Base-by-base conservation (phyloP, 1,140 invertebrate species). In the Eueides isabella region DNA sequence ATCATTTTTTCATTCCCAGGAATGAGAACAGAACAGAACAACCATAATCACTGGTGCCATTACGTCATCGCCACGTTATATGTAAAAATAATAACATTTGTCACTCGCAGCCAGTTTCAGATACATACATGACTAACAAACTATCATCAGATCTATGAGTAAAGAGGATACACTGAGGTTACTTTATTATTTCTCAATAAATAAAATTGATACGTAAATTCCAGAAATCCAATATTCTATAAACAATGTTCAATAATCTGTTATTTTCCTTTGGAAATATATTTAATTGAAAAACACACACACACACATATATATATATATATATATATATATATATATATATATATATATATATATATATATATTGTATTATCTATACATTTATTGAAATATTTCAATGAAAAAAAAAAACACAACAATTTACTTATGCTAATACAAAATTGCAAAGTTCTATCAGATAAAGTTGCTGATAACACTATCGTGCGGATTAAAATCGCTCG, bases 401-500 rank as follows among this genome's bases (percentile, higher is more conserved):
- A 12, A 55, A 19, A 19, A 23, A 23, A 23, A 55, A 23, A 2
- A 55, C 11, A 63, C 7, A 14, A 63, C 61, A 63, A 29, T 63
- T 23, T 63, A 12, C 30, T 30, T 63, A 63, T 63, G 61, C 7
- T 63, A 30, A 30, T 63, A 63, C 61, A 63, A 31, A 63, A 63
- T 63, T 31, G 26, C 28, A 29, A 63, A 29, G 29, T 63, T 63
- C 30, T 61, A 74, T 79, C 75, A 77, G 80, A 83, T 83, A 83
- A 75, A 63, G 64, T 80, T 71, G 74, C 76, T 76, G 81, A 89
- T 85, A 85, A 78, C 41, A 16, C 64, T 85, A 87, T 88, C 85
- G 71, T 28, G 68, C 81, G 83, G 84, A 88, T 90, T 90, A 90
- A 88, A 83, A 90, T 90, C 88, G 84, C 74, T 81, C 44, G 79